Base-by-base conservation (phyloP, 2,888 invertebrate species). In the Noctua comes region DNA sequence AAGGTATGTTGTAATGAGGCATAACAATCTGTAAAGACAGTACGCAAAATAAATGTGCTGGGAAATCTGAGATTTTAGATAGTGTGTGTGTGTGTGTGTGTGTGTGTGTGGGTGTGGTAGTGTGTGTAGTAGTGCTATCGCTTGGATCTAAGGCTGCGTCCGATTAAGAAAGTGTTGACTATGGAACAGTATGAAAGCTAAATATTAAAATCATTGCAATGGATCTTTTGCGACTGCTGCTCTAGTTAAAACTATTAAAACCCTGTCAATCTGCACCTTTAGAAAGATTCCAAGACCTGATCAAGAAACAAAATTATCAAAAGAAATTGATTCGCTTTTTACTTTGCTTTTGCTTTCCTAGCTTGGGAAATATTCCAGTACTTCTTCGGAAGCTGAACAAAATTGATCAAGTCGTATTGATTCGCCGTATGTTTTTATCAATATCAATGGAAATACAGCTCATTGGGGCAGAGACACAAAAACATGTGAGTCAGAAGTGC, bases 1-100 rank as follows among this genome's bases (percentile, higher is more conserved):
- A 73, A 73, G 54, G 74, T 74, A 40, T 82, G 54, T 27, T 36
- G 31, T 74, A 84, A 73, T 71, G 48, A 68, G 68, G 27, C 40
- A 43, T 54, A 71, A 68, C 11, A 36, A 65, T 48, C 46, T 57
- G 0, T n/a, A 54, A 54, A 68, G 65, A 54, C 46, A 40, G 24
- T 54, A 68, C 13, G 59, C 40, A 40, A 51, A 80, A 16, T 40
- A 24, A n/a, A n/a, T 57, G 5, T 8, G 64, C 64, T 57, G 48
- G 16, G 54, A 77, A 70, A 59, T 36, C 36, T 59, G 36, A 24
- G 51, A 68, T 51, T 75, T 54, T 13, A 81, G 54, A 81, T 21
- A 57, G 11, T n/a, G n/a, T n/a, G n/a, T n/a, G n/a, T n/a, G n/a
- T n/a, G n/a, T n/a, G n/a, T n/a, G n/a, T n/a, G n/a, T n/a, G n/a